Conservation (phyloP, 2,113 vertebrate genomes). For the Haemorhous mexicanus region DNA sequence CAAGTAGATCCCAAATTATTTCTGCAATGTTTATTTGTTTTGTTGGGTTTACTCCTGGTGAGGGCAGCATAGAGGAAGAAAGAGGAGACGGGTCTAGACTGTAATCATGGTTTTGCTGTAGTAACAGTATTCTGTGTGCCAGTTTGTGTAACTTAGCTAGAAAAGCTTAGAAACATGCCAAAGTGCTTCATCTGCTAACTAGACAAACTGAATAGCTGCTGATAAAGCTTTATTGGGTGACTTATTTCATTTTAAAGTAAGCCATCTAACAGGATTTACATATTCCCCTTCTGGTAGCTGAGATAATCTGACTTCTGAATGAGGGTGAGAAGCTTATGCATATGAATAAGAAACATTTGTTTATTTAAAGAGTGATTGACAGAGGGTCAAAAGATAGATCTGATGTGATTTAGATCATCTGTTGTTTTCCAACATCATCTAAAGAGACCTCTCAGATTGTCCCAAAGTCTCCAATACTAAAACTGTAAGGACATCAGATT, state of each 20-base stretch:
- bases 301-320: slow-evolving; percentile 14
- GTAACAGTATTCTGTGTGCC: not conserved
- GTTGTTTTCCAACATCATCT: not conserved
- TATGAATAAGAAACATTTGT: not conserved
- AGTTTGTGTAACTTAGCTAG: not conserved
- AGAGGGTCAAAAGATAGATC: not conserved
- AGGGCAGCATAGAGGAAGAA: not conserved
- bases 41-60: not conserved
- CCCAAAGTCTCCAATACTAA: not conserved
- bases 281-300: not conserved
- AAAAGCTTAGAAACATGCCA: not conserved
- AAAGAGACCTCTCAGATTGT: not conserved
- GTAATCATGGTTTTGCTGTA: not conserved
- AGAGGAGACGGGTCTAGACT: not conserved
- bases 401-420: not conserved
- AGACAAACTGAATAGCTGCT: not conserved
- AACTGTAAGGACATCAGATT: not conserved
- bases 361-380: not conserved
- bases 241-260: not conserved
- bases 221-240: not conserved
- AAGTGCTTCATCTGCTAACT: not conserved
- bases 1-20: not conserved
- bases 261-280: not conserved
- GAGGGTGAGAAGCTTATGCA: not conserved
- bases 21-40: not conserved